A percentile compares a stretch with the other conserved stretches of the same genome.
Conservation (phyloP, 2,797 vertebrate species). For the Hydrophis major region DNA sequence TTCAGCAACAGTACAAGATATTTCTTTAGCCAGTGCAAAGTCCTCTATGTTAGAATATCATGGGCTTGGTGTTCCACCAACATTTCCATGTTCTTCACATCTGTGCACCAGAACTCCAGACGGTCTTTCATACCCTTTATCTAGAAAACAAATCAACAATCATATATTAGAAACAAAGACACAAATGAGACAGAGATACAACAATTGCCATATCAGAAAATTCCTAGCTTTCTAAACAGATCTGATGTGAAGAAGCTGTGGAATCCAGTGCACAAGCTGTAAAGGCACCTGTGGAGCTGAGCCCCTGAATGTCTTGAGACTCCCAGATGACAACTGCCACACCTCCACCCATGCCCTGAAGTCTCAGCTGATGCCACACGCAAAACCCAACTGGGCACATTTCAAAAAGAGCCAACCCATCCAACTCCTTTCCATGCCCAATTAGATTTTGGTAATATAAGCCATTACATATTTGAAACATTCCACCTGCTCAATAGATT, state of each 20-base stretch:
- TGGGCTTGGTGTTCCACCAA: slow-evolving; percentile 96
- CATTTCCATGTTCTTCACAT: slow-evolving; percentile 96
- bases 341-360: background rate
- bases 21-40: slow-evolving; percentile 15
- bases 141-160: slow-evolving; percentile 68
- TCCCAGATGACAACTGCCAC: background rate
- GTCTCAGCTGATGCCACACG: background rate
- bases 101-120: slow-evolving; percentile 92
- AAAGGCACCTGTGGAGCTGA: background rate
- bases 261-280: background rate
- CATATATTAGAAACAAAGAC: fast-evolving
- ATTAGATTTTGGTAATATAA: background rate
- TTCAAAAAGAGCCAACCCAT: background rate
- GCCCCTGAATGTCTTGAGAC: background rate
- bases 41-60: slow-evolving; percentile 89
- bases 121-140: slow-evolving; percentile 98
- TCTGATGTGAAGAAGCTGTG: background rate
- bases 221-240: background rate
- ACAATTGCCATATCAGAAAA: background rate
- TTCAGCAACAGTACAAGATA: slow-evolving; percentile 18
- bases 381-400: background rate
- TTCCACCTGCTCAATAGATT: background rate
- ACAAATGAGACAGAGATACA: background rate
- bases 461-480: background rate
- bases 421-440: background rate